These are phyloP conservation scores for Temnothorax curvispinosus DNA, from an alignment of 1,140 invertebrate genomes.

Conservation along the genomic window DNA sequence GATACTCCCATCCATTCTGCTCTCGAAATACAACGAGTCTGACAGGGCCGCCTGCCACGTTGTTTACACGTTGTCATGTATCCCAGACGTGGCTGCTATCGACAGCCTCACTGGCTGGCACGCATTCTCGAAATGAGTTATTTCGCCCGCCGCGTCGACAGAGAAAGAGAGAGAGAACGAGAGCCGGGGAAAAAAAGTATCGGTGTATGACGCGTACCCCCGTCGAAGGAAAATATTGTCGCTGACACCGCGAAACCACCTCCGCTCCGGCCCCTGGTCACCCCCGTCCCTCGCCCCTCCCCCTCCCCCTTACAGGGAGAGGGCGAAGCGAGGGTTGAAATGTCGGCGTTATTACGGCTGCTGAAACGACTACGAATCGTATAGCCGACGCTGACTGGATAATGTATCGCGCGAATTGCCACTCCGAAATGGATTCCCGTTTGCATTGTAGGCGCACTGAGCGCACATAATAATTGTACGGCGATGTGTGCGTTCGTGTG, in stretches of 20 bases:
- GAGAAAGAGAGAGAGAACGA: slow-evolving; percentile 3
- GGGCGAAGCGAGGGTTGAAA: slow-evolving; percentile 67
- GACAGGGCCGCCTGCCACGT: slow-evolving; percentile 66
- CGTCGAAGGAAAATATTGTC: slow-evolving; percentile 76
- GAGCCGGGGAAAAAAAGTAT: slow-evolving; percentile 58
- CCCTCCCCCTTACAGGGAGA: slow-evolving; percentile 52
- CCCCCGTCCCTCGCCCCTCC: not conserved
- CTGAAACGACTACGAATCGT: slow-evolving; percentile 73
- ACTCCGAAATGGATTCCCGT: slow-evolving; percentile 69
- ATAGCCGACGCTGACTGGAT: slow-evolving; percentile 73
- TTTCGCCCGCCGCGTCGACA: slow-evolving; percentile 60
- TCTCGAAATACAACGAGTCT: slow-evolving; percentile 66
- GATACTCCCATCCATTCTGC: slow-evolving; percentile 61
- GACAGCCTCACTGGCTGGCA: slow-evolving; percentile 73
- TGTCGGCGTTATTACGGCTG: slow-evolving; percentile 70
- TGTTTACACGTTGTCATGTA: slow-evolving; percentile 76
- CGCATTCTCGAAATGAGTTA: slow-evolving; percentile 78
- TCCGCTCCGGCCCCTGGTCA: slow-evolving; percentile 50
- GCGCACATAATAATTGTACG: slow-evolving; percentile 73
- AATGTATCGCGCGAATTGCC: slow-evolving; percentile 75
- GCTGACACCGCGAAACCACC: slow-evolving; percentile 70
- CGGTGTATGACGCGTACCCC: slow-evolving; percentile 64
- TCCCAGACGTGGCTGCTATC: slow-evolving; percentile 73
- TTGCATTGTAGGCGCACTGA: slow-evolving; percentile 65
- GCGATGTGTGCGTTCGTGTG: slow-evolving; percentile 5